These are phyloP conservation scores for Caenorhabditis plicata DNA, from an alignment of 2,888 invertebrate species.

Conservation along the genomic window DNA sequence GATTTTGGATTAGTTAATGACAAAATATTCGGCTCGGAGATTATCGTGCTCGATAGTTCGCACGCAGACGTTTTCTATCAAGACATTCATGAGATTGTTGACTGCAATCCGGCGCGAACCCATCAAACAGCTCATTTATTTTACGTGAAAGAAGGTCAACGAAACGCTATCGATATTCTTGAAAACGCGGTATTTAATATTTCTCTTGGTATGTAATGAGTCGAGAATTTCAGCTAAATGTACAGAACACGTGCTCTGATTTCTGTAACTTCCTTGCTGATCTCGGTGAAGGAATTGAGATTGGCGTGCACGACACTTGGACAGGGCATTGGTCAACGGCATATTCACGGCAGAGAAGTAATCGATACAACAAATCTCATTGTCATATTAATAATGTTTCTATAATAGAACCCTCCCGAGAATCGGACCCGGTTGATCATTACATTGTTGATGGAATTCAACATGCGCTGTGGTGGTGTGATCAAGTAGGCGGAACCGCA, in stretches of 20 bases:
- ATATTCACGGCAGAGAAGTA: slow-evolving; percentile 51
- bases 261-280: slow-evolving; percentile 74
- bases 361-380: not conserved
- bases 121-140: slow-evolving; percentile 90
- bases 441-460: slow-evolving; percentile 60
- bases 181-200: slow-evolving; percentile 76
- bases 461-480: slow-evolving; percentile 56
- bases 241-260: slow-evolving; percentile 68
- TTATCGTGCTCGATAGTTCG: slow-evolving; percentile 73
- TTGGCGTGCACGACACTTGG: slow-evolving; percentile 88
- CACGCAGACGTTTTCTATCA: slow-evolving; percentile 76
- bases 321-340: slow-evolving; percentile 86
- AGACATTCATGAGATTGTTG: slow-evolving; percentile 82
- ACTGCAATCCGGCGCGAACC: slow-evolving; percentile 72
- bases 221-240: slow-evolving; percentile 66
- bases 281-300: slow-evolving; percentile 84
- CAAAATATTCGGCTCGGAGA: slow-evolving; percentile 69
- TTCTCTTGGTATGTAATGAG: no score
- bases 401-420: slow-evolving; percentile 35
- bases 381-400: not conserved
- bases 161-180: slow-evolving; percentile 78
- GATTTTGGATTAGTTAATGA: slow-evolving; percentile 85
- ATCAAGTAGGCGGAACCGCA: slow-evolving; percentile 25
- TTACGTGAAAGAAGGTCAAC: slow-evolving; percentile 86
- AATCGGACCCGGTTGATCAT: slow-evolving; percentile 46